phyloP scores from a whole-genome alignment of 1,140 invertebrate species.

The Lethrus apterus region DNA sequence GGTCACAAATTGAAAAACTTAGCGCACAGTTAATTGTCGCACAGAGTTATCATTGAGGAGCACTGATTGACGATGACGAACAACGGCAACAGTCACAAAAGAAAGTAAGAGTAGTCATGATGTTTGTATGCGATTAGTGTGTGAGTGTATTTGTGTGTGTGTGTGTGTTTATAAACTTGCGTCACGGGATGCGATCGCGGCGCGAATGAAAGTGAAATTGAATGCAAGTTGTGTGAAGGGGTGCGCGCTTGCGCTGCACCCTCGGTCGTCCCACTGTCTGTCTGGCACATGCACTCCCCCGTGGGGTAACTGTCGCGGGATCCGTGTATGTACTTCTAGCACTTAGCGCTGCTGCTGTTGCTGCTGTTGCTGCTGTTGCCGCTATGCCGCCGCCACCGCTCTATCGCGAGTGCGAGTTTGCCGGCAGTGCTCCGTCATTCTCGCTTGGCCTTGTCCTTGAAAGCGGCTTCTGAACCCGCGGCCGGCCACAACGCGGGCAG shows the following conservation, averaged over 20 bases:
- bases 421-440: slow-evolving; percentile 11
- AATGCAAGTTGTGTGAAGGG: slow-evolving; percentile 27
- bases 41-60: too few relatives aligned
- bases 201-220: slow-evolving; percentile 36
- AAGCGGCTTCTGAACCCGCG: slow-evolving; percentile 39
- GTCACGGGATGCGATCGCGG: slow-evolving; percentile 17
- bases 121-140: too few relatives aligned
- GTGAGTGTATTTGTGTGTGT: too few relatives aligned
- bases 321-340: neutral
- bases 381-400: slow-evolving; percentile 19
- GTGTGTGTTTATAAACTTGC: slow-evolving; percentile 1
- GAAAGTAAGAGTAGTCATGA: too few relatives aligned
- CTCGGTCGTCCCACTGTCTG: slow-evolving; percentile 19
- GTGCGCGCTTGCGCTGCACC: slow-evolving; percentile 25
- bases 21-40: too few relatives aligned
- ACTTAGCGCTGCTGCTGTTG: slow-evolving; percentile 15
- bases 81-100: too few relatives aligned
- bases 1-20: too few relatives aligned
- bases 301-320: slow-evolving; percentile 5
- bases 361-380: slow-evolving; percentile 10
- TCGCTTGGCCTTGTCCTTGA: slow-evolving; percentile 42
- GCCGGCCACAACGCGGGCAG: slow-evolving; percentile 19
- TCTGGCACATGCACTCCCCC: slow-evolving; percentile 28
- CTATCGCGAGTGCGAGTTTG: slow-evolving; percentile 16
- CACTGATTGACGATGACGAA: too few relatives aligned